Evolutionary conservation across 2,888 invertebrate genomes (phyloP).

Genomic region (Endotricha flammealis): DNA sequence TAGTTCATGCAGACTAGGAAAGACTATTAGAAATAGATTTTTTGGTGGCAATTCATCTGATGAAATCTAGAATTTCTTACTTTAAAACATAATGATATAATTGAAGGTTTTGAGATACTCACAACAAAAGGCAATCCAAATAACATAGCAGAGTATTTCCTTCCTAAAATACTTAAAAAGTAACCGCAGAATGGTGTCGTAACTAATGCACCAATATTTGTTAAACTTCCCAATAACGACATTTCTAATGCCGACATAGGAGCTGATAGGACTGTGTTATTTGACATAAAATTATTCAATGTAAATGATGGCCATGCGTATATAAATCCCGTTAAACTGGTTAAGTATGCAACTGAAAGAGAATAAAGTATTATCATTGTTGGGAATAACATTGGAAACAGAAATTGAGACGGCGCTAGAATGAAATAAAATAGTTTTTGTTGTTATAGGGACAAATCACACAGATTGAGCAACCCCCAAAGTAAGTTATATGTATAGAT

Average conservation of each 20-base stretch:
- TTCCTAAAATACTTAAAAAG: constrained; percentile 41
- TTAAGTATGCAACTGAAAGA: constrained; percentile 44
- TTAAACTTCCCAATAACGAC: constrained; percentile 46
- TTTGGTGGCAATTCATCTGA: no score
- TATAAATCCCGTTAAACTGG: constrained; percentile 42
- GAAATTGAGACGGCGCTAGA: no score
- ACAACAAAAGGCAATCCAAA: constrained; percentile 50
- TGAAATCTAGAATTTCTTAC: no score
- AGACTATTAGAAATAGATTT: no score
- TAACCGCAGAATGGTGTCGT: constrained; percentile 47
- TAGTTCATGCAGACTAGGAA: no score
- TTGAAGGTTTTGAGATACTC: constrained; percentile 17
- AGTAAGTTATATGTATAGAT: no score
- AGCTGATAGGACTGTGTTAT: constrained; percentile 38
- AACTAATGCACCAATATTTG: constrained; percentile 45
- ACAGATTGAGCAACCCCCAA: no score
- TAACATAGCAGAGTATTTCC: constrained; percentile 50
- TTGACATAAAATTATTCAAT: constrained; percentile 44
- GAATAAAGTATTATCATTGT: background rate
- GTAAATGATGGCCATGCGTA: constrained; percentile 61
- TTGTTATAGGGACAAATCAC: no score
- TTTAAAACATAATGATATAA: no score
- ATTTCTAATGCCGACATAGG: constrained; percentile 44
- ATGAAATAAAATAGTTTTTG: no score
- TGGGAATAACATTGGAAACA: no score